Base-by-base conservation (phyloP, 2,888 invertebrate genomes). In the Crematogaster levior region DNA sequence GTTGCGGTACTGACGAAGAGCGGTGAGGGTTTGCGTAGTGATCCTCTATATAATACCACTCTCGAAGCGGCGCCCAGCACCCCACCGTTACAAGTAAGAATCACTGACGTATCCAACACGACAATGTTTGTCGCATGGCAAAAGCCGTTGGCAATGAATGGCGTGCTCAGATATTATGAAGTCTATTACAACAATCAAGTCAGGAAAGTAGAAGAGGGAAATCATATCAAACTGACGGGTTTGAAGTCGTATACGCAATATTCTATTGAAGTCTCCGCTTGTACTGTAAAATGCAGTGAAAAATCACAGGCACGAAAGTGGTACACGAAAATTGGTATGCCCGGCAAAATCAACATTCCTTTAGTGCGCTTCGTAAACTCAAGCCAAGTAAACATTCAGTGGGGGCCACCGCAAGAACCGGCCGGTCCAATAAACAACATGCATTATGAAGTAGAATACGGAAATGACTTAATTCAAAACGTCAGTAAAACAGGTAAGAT, bases 81-180 rank as follows among this genome's bases (percentile, higher is more conserved):
- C 61, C 95, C 95, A 82, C 96, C 97, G n/a, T 95, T 94, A 81
- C 96, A 96, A 93, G 94, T 97, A 9, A 93, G 90, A n/a, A 93
- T 97, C 80, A 94, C 94, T 4, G 95, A 96, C 85, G 95, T 97
- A 3, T 96, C 96, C 30, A 96, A 96, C 92, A 95, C 96, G 68
- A 96, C 97, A 18, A 95, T 97, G 81, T 93, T 95, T 10, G 94
- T 97, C 66, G 92, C 93, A n/a, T 97, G 97, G 98, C 94, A 96
- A 88, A 96, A 96, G 51, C 98, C 98, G 0, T 91, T 94, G 1
- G 95, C 95, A 30, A 95, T 96, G 90, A 98, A 98, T 95, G 98
- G 98, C 0, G 95, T 96, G 27, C 95, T 98, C 74, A 95, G 96
- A 46, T 96, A 96, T 89, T 98, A 97, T 94, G 95, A 95, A 7